Conservation (phyloP, 2,113 vertebrate genomes). For the Diphyllodes magnificus region DNA sequence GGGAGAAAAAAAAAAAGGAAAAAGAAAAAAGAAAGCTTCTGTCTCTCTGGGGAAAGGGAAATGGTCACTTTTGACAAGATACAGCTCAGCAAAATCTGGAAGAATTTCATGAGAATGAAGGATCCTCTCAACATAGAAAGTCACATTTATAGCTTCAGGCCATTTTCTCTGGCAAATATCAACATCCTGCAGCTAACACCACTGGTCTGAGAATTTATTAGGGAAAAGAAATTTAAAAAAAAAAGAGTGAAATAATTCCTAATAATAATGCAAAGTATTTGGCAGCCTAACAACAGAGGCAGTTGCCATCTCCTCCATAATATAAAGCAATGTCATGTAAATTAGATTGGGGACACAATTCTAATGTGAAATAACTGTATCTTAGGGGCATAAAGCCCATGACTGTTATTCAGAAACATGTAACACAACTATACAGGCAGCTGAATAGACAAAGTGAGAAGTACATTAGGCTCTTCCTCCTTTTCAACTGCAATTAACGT, state of each 20-base stretch:
- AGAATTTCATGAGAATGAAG: background rate
- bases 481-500: background rate
- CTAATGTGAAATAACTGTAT: background rate
- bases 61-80: background rate
- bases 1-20: rapidly evolving
- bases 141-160: background rate
- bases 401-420: background rate
- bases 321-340: background rate
- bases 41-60: background rate
- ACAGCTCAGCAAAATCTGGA: background rate
- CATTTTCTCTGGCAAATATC: background rate
- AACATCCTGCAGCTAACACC: background rate
- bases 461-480: background rate
- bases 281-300: background rate
- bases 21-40: background rate
- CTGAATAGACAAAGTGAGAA: background rate
- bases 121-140: background rate
- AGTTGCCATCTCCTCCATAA: background rate
- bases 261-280: background rate
- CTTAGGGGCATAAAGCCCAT: background rate
- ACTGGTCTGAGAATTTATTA: background rate
- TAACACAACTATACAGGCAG: background rate
- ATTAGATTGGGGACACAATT: background rate
- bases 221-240: background rate
- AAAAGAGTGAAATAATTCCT: background rate